Percentiles rank a stretch among this genome's conserved stretches.
Conservation (phyloP, 35 echinoderm and acorn worm species). For the Apostichopus japonicus region DNA sequence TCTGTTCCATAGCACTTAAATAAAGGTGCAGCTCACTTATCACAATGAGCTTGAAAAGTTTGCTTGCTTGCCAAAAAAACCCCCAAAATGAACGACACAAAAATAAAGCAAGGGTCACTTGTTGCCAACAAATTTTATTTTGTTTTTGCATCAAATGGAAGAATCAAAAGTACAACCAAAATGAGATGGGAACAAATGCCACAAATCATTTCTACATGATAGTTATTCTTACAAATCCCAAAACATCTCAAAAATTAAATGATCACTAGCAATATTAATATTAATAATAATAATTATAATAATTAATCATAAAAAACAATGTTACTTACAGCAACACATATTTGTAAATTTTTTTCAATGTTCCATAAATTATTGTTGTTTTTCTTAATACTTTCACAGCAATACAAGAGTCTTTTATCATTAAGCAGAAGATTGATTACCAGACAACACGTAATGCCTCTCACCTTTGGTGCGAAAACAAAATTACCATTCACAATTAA, state of each 20-base stretch:
- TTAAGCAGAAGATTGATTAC: neutral
- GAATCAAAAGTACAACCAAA: slow-evolving; percentile 37
- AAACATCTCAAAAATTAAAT: slow-evolving; percentile 31
- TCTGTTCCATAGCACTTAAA: no score
- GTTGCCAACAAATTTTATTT: slow-evolving; percentile 46
- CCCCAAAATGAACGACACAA: no score
- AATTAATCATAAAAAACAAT: neutral
- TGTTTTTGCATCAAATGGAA: slow-evolving; percentile 3
- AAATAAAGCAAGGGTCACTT: neutral
- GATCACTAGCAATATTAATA: slow-evolving; percentile 37
- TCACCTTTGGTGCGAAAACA: slow-evolving; percentile 5
- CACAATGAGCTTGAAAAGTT: no score
- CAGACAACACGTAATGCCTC: neutral
- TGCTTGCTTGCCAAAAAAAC: no score
- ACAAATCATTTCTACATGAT: slow-evolving; percentile 35
- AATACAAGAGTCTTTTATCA: slow-evolving; percentile 25
- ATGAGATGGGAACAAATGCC: neutral
- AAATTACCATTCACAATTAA: no score
- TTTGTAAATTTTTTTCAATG: neutral
- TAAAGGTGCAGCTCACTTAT: no score
- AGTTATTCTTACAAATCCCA: slow-evolving; percentile 34
- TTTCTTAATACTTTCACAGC: neutral
- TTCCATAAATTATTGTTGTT: neutral
- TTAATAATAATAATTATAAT: neutral
- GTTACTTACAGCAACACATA: slow-evolving; percentile 32